Base-by-base conservation (phyloP, 2,797 vertebrate species). In the Glossophaga mutica region DNA sequence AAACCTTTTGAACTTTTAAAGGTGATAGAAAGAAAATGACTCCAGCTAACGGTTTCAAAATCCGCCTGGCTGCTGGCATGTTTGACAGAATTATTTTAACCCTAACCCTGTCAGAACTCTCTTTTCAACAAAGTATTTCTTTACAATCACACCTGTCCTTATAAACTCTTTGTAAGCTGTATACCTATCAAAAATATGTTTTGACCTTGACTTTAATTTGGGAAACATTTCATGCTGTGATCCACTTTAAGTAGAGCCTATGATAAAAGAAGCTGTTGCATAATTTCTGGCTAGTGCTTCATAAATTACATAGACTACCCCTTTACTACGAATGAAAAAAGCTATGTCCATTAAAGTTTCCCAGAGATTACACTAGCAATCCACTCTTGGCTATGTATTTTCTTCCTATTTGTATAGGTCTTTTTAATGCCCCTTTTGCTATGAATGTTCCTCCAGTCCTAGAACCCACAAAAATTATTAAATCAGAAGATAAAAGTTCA, bases 241-340 rank as follows among this genome's bases (percentile, higher is more conserved):
- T 97, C 91, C 83, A 97, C 98, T 97, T 57, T 90, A 93, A 97
- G 73, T 0, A 91, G 65, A 96, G 74, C 67, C 67, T 96, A 68
- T 93, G 89, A 92, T 65, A 73, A 84, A 83, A 82, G 96, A 97
- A 97, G 94, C 26, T 91, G 87, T 97, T 98, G 87, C 96, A 97
- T 97, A 97, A 98, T 98, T 10, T 86, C 95, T 65, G 1, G 37
- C 67, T 93, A 91, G 93, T 96, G 94, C 91, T 97, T 98, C 95
- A 97, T 97, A 98, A 98, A 97, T 97, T 97, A 87, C 79, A 96
- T 97, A 92, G 92, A 96, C 87, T 95, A 84, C 74, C 21, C 96
- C 91, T 98, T 98, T 95, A 65, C 79, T 95, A 92, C 76, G 73
- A 89, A 2, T 87, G 70, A 93, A 95, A 97, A 90, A 98, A 95